phyloP scores from a whole-genome alignment of 1,140 invertebrate species.

The Pseudomyrmex concolor region DNA sequence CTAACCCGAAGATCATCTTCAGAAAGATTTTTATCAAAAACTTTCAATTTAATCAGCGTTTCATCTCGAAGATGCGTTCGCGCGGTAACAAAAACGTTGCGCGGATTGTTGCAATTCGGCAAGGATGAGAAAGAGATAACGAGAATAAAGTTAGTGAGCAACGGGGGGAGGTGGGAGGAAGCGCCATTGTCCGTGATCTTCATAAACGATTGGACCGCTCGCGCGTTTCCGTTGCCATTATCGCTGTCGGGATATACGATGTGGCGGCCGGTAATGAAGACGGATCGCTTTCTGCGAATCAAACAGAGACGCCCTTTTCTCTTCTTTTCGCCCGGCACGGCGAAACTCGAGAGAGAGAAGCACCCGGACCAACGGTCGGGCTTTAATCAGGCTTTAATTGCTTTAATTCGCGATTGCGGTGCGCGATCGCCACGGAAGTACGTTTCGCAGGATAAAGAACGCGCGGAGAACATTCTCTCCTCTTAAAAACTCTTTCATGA shows the following conservation, averaged over 20 bases:
- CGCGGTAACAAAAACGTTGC: background rate
- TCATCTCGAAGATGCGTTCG: too few species aligned
- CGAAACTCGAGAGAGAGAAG: slow-evolving; percentile 23
- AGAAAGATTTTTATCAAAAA: too few species aligned
- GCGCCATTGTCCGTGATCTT: slow-evolving; percentile 53
- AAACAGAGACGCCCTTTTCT: slow-evolving; percentile 59
- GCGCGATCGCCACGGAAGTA: slow-evolving; percentile 4
- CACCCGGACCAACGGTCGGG: slow-evolving; percentile 14
- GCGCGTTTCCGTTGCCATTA: slow-evolving; percentile 59
- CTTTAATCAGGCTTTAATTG: slow-evolving; percentile 66
- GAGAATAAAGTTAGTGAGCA: slow-evolving; percentile 40
- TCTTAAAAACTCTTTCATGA: background rate
- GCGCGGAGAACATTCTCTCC: background rate
- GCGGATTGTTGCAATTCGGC: slow-evolving; percentile 40
- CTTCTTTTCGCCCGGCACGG: slow-evolving; percentile 28
- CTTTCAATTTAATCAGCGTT: background rate
- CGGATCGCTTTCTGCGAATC: slow-evolving; percentile 71
- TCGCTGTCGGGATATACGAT: slow-evolving; percentile 48
- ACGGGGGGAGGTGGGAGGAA: background rate
- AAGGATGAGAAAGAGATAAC: slow-evolving; percentile 30
- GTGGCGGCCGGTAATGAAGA: slow-evolving; percentile 72
- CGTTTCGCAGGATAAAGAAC: slow-evolving; percentile 21
- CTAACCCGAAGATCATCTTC: too few species aligned
- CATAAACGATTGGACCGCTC: slow-evolving; percentile 52
- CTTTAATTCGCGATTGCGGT: slow-evolving; percentile 69